Evolutionary conservation across 2,797 vertebrate species (phyloP).

Genomic region (Cryptoblepharus egeriae): DNA sequence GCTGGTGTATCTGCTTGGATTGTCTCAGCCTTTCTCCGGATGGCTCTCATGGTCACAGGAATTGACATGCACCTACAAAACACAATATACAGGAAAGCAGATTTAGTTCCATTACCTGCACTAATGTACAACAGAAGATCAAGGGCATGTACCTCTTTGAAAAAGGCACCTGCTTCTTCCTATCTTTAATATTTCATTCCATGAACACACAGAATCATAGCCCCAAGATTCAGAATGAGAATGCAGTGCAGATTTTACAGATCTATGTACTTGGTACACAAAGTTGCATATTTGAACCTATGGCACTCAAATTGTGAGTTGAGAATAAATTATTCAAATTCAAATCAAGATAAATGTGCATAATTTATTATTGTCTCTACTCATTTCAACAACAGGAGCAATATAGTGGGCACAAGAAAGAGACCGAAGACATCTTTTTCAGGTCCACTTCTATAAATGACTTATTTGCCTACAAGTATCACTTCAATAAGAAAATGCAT

Average conservation of each 20-base stretch:
- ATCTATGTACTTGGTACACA: neutral
- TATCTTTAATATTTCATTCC: neutral
- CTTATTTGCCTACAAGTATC: neutral
- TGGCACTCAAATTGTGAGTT: neutral
- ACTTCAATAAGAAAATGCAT: neutral
- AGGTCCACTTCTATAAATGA: too few species aligned
- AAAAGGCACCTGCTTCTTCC: neutral
- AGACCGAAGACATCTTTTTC: neutral
- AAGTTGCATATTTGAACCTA: neutral
- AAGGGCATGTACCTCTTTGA: neutral
- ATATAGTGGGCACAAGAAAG: neutral
- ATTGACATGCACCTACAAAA: constrained; percentile 95
- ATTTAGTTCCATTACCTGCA: neutral
- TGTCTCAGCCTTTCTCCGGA: constrained; percentile 97
- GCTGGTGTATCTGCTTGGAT: constrained; percentile 98
- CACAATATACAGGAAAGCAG: constrained; percentile 38
- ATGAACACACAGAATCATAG: neutral
- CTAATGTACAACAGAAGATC: rapidly evolving
- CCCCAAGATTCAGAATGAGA: neutral
- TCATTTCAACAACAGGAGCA: neutral
- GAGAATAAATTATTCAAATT: neutral
- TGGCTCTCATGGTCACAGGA: constrained; percentile 98
- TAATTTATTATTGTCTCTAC: neutral
- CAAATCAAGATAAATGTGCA: neutral
- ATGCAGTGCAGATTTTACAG: too few species aligned